Conservation (phyloP, 2,888 invertebrate genomes). For the Drosophila monieri region DNA sequence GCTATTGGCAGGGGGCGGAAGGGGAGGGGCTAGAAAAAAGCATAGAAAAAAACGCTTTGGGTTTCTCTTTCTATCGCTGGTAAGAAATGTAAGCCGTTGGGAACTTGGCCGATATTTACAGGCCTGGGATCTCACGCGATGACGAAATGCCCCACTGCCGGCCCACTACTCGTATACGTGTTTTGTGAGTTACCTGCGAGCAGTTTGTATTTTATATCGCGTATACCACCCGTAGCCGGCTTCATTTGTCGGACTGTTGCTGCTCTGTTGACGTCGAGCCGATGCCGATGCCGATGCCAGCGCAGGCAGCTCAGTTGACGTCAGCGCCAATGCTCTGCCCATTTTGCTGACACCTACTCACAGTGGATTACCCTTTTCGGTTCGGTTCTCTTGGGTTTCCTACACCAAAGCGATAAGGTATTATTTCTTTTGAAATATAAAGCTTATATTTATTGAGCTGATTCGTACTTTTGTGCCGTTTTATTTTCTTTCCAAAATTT, state of each 20-base stretch:
- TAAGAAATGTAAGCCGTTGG: constrained; percentile 19
- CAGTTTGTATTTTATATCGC: constrained; percentile 7
- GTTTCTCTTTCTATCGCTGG: constrained; percentile 11
- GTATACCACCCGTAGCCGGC: constrained; percentile 40
- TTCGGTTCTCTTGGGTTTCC: neutral
- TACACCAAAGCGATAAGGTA: neutral
- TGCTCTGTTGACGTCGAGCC: constrained; percentile 25
- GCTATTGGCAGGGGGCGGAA: constrained; percentile 1
- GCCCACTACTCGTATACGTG: constrained; percentile 34
- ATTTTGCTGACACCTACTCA: constrained; percentile 36
- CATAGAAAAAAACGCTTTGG: constrained; percentile 1
- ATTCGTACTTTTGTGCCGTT: neutral
- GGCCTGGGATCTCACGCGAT: constrained; percentile 57
- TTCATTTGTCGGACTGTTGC: constrained; percentile 32
- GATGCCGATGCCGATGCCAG: constrained; percentile 2
- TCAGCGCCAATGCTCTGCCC: constrained; percentile 18
- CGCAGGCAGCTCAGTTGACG: constrained; percentile 3
- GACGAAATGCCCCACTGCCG: constrained; percentile 58
- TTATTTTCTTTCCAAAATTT: too few species aligned
- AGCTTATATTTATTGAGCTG: neutral
- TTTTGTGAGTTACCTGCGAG: constrained; percentile 11
- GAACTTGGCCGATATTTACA: constrained; percentile 58
- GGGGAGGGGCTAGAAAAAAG: constrained; percentile 30
- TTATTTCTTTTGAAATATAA: neutral
- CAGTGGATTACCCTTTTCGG: constrained; percentile 23